Percentiles rank a stretch among this genome's conserved stretches.
phyloP scores from a whole-genome alignment of 2,113 vertebrate genomes.

The Cheilinus undulatus region DNA sequence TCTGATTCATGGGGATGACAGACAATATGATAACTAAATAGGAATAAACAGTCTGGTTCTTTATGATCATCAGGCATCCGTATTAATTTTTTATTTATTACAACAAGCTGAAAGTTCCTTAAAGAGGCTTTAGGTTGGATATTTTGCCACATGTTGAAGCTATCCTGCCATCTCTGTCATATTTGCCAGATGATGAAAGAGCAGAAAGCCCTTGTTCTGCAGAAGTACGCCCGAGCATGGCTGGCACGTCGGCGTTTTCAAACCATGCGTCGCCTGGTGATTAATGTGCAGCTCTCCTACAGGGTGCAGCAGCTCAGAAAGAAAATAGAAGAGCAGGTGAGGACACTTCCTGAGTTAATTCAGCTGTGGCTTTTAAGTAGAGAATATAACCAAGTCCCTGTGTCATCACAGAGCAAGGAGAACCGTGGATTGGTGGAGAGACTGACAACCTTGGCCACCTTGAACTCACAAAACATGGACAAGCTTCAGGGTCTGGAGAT shows the following conservation, averaged over 20 bases:
- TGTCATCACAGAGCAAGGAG: conserved; percentile 87
- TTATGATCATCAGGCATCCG: no score
- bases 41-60: no score
- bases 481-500: conserved; percentile 88
- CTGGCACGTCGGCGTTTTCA: conserved; percentile 93
- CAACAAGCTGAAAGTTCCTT: no score
- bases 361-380: not conserved
- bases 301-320: conserved; percentile 93
- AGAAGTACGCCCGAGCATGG: conserved; percentile 95
- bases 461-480: conserved; percentile 82
- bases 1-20: no score
- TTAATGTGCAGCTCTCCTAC: conserved; percentile 95
- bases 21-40: no score
- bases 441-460: conserved; percentile 86
- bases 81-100: no score
- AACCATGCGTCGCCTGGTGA: conserved; percentile 90
- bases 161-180: not conserved
- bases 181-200: conserved; percentile 89
- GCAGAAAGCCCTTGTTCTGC: conserved; percentile 92
- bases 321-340: conserved; percentile 94
- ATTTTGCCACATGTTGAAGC: not conserved
- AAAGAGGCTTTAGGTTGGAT: not conserved
- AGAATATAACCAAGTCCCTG: not conserved
- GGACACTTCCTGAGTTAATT: not conserved
- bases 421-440: conserved; percentile 91